Base-by-base conservation (phyloP, 2,888 invertebrate genomes). In the Mesorhabditis spiculigera region DNA sequence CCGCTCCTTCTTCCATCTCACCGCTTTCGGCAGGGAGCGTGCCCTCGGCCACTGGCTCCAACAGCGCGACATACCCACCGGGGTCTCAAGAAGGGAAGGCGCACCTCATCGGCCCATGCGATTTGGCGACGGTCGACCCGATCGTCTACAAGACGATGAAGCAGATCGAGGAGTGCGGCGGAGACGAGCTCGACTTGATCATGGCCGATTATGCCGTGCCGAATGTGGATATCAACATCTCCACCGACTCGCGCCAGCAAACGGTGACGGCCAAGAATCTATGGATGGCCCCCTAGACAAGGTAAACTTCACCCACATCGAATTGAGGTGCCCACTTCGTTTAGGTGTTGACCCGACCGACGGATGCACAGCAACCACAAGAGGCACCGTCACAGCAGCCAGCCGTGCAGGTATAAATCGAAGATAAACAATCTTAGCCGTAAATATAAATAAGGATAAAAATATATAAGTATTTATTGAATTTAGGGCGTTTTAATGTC, bases 21-120 rank as follows among this genome's bases (percentile, higher is more conserved):
- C 95, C 68, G 93, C 95, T 74, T 98, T 98, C 88, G 97, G 98
- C 89, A 91, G 97, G 50, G 88, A 88, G 72, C 91, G 97, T 86
- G 97, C 97, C 67, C 89, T 98, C 81, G 95, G 95, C 88, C 91
- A 96, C 72, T 90, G 98, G 77, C 90, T 97, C 82, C 75, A 75
- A 42, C 78, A 81, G 66, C 68, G 58, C 8, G 58, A 50, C n/a
- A 13, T 50, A 13, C 10, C 58, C 58, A 50, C n/a, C 58, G 58
- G 65, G 45, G 71, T 66, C 45, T 67, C 68, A 3, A 78, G 75
- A 62, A 76, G 75, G 75, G n/a, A 73, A 81, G 45, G 76, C 81
- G 45, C n/a, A 71, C 44, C 70, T 68, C 16, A 66, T 81, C 6
- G 80, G 76, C 16, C 42, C 77, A 43, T 68, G 72, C 45, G 82